Base-by-base conservation (phyloP, 2,113 vertebrate species). In the Hemibagrus wyckioides region DNA sequence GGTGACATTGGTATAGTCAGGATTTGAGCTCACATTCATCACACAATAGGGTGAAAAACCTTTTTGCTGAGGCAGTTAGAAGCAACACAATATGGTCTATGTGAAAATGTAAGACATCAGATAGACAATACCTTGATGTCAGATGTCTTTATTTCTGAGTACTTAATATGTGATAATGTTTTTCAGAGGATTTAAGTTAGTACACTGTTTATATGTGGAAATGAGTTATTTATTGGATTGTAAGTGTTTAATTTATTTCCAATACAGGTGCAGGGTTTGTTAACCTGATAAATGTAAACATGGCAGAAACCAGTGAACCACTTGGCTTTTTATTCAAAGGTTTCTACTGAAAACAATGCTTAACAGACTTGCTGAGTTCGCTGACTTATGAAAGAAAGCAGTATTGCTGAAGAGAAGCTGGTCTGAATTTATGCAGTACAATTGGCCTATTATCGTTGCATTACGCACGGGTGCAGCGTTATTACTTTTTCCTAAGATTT, bases 271-370 rank as follows among this genome's bases (percentile, higher is more conserved):
- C 15, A 63, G 30, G 33, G 25, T 44, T 39, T 23, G 10, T 39
- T 17, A 28, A 9, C 19, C 61, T 41, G 56, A 44, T 86, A 57
- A 30, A 59, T 59, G 19, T 59, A 69, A 71, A 52, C 56, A 86
- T 71, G 33, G 10, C 56, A 83, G 19, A 75, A 82, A 57, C 17
- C 67, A 87, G 52, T 19, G 23, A 59, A 61, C n/a, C 30, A 77
- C 23, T 57, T 15, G 28, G 86, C 56, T 87, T 6, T 86, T 71
- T 59, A 82, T 86, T 81, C 85, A 82, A 73, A 81, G 33, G 1
- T 17, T 61, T 73, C 17, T 80, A 3, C 44, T 81, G 33, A 59
- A 69, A 73, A 44, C 48, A 33, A 48, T 39, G 67, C 44, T 80
- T 54, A 82, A 28, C 61, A 86, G 77, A 44, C 28, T 44, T 82